phyloP scores from a whole-genome alignment of 2,113 vertebrate genomes.

The Hymenochirus boettgeri region DNA sequence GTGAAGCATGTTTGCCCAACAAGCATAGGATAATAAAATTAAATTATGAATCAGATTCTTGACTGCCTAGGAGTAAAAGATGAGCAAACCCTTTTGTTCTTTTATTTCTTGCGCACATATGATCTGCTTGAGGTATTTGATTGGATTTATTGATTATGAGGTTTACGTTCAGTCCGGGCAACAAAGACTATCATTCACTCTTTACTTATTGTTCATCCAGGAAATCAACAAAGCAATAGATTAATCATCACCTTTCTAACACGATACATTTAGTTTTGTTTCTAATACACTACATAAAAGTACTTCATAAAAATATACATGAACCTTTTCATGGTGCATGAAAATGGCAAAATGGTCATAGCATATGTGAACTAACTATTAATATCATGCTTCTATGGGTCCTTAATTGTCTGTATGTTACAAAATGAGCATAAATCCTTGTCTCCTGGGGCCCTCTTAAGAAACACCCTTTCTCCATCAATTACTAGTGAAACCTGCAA shows the following conservation, averaged over 20 bases:
- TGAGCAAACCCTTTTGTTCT: not conserved
- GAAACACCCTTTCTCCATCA: not conserved
- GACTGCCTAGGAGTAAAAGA: not conserved
- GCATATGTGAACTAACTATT: not conserved
- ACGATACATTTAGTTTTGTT: not conserved
- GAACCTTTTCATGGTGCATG: not conserved
- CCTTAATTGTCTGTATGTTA: not conserved
- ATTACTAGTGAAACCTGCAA: not conserved
- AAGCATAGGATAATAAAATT: not conserved
- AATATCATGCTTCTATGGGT: not conserved
- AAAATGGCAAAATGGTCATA: not conserved
- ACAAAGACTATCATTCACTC: not conserved
- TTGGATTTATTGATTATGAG: conserved; percentile 25
- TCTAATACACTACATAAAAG: conserved; percentile 9
- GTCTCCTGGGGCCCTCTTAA: not conserved
- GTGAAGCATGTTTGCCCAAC: not conserved
- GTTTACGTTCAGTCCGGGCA: conserved; percentile 14
- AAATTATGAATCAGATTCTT: not conserved
- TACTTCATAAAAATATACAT: conserved; percentile 1
- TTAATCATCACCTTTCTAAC: conserved; percentile 13
- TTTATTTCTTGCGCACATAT: not conserved
- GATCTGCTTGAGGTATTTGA: conserved; percentile 14
- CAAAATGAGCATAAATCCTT: not conserved
- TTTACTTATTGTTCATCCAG: conserved; percentile 13
- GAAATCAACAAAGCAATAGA: conserved; percentile 7